A percentile compares a stretch with the other conserved stretches of the same genome.
Conservation (phyloP, 2,113 vertebrate species). For the Arothron firmamentum region DNA sequence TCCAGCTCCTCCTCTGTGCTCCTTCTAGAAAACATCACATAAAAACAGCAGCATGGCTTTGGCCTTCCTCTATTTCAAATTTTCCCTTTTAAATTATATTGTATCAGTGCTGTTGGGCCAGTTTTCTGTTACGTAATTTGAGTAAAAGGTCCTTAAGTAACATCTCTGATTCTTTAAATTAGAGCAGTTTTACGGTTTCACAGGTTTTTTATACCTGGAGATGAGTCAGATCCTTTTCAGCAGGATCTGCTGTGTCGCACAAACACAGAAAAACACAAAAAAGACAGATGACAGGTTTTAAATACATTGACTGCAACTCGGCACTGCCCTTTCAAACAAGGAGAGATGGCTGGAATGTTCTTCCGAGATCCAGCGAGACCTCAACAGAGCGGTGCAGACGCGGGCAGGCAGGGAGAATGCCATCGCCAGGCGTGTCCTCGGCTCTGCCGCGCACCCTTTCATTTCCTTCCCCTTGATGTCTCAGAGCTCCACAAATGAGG, state of each 20-base stretch:
- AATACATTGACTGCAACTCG: neutral
- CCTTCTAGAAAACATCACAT: constrained; percentile 7
- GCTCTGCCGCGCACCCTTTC: neutral
- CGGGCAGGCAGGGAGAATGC: constrained; percentile 35
- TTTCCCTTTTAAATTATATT: too few relatives aligned
- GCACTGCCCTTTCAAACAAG: neutral
- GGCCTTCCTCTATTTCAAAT: neutral
- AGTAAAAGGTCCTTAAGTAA: too few relatives aligned
- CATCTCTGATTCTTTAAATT: too few relatives aligned
- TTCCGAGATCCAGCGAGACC: neutral
- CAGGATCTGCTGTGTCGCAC: too few relatives aligned
- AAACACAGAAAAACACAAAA: neutral
- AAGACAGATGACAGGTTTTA: neutral
- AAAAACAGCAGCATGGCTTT: constrained; percentile 58
- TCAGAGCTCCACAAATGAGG: constrained; percentile 9
- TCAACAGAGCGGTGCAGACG: constrained; percentile 11
- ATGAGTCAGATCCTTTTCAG: neutral
- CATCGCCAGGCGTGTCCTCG: constrained; percentile 46
- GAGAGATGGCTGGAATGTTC: constrained; percentile 14
- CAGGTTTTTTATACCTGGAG: neutral
- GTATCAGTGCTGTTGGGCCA: too few relatives aligned
- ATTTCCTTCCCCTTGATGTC: constrained; percentile 4
- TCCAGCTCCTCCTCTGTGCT: constrained; percentile 7
- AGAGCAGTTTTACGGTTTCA: too few relatives aligned
- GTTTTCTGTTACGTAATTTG: too few relatives aligned